Base-by-base conservation (phyloP, 2,888 invertebrate species). In the Xylocampa areola region DNA sequence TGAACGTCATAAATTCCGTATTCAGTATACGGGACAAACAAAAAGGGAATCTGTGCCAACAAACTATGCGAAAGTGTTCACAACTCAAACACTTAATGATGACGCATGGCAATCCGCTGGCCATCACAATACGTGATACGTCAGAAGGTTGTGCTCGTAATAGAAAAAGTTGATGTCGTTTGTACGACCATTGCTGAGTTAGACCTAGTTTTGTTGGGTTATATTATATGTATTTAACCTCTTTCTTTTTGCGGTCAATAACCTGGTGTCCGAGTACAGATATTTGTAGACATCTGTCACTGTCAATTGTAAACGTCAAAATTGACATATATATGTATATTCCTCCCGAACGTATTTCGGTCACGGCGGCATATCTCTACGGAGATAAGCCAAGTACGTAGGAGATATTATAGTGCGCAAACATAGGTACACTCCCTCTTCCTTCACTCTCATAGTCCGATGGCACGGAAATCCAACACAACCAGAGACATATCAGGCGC, bases 141-240 rank as follows among this genome's bases (percentile, higher is more conserved):
- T 75, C 73, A 69, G 76, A 71, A 74, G 76, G 77, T 73, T 69
- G 74, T 61, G 80, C 80, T 80, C 78, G 78, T 83, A 85, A 87
- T 86, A 87, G 86, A 87, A 87, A 88, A 89, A 88, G 82, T 88
- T 88, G 71, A n/a, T 61, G 70, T 83, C 85, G 80, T 88, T 88
- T 85, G 77, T 75, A 73, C 75, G 81, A 77, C 82, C 81, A 73
- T 72, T 63, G 63, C 57, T 68, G 75, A 44, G 51, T 51, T 36
- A 23, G 27, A 40, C 27, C 23, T 37, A 35, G 39, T 52, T 45
- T 30, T 37, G 36, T 37, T 27, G 45, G 29, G 23, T 30, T 19
- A 37, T 47, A 50, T 17, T 41, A 14, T 8, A 2, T 10, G 32
- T 7, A 10, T 32, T 2, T 25, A 25, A 25, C 25, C 7, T 25